These are phyloP conservation scores for Ectobius pallidus DNA, from an alignment of 2,888 invertebrate genomes.

Conservation along the genomic window DNA sequence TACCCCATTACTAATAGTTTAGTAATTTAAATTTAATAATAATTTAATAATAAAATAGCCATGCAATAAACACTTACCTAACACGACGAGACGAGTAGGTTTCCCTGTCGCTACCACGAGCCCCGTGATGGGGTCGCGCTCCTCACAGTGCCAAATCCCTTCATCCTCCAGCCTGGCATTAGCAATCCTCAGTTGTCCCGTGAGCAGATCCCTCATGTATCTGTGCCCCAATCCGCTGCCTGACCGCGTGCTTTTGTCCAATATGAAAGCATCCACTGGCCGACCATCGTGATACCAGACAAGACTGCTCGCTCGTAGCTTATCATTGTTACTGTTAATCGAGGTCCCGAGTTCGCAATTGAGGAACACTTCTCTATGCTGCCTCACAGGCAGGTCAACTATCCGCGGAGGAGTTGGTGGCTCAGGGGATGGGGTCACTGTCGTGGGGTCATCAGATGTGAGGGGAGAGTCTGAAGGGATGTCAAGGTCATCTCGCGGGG, in stretches of 20 bases:
- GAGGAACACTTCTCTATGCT: constrained; percentile 30
- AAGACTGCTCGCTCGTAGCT: neutral
- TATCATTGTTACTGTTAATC: neutral
- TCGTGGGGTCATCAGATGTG: neutral
- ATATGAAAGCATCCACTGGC: constrained; percentile 30
- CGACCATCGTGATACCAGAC: constrained; percentile 34
- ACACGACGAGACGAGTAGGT: constrained; percentile 68
- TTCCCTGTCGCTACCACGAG: constrained; percentile 63
- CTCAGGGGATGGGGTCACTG: constrained; percentile 12
- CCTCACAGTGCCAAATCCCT: constrained; percentile 74
- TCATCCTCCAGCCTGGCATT: constrained; percentile 68
- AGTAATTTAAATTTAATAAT: no score
- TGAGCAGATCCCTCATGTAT: constrained; percentile 55
- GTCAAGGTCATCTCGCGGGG: constrained; percentile 25
- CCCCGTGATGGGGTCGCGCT: constrained; percentile 66
- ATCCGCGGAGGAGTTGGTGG: constrained; percentile 15
- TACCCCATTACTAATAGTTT: no score
- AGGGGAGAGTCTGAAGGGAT: constrained; percentile 13
- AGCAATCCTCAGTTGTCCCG: constrained; percentile 61
- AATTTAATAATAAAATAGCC: no score
- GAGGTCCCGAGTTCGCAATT: constrained; percentile 27
- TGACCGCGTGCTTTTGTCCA: constrained; percentile 10
- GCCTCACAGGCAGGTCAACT: constrained; percentile 24
- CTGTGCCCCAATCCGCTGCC: constrained; percentile 33
- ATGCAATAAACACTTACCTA: constrained; percentile 71